Percentiles rank a stretch among this genome's conserved stretches.
These are phyloP conservation scores for Eupristina koningsbergeri DNA, from an alignment of 1,140 invertebrate species.

Conservation along the genomic window DNA sequence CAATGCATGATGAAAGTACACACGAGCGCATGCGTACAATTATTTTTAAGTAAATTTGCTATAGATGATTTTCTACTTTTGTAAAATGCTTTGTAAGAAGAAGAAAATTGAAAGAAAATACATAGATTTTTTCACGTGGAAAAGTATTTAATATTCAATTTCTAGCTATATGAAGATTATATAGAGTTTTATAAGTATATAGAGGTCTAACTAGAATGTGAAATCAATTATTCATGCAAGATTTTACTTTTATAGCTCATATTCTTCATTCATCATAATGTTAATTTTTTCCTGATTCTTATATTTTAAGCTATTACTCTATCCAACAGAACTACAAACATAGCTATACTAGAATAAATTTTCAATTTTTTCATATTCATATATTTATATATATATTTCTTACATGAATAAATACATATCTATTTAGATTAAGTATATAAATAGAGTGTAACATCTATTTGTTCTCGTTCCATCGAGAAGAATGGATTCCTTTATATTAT, in stretches of 20 bases:
- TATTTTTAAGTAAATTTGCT: no score
- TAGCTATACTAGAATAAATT: constrained; percentile 1
- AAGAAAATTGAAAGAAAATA: neutral
- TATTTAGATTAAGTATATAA: neutral
- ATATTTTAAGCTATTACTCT: constrained; percentile 30
- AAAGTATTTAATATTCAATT: neutral
- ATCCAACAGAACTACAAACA: constrained; percentile 23
- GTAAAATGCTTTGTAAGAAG: neutral
- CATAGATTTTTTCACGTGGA: neutral
- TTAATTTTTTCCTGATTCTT: neutral
- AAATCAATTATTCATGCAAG: constrained; percentile 39
- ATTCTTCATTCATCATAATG: no score
- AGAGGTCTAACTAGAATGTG: constrained; percentile 8
- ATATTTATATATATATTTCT: neutral
- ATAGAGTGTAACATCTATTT: neutral
- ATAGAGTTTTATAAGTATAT: neutral
- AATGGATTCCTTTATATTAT: constrained; percentile 11
- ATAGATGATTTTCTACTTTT: neutral
- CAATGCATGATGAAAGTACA: no score
- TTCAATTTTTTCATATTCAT: neutral
- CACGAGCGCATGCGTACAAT: no score
- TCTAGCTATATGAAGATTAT: neutral
- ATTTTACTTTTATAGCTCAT: neutral
- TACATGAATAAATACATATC: neutral
- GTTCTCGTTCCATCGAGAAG: no score